A percentile compares a stretch with the other conserved stretches of the same genome.
phyloP scores from a whole-genome alignment of 2,888 invertebrate species.

The Andrena minutula region DNA sequence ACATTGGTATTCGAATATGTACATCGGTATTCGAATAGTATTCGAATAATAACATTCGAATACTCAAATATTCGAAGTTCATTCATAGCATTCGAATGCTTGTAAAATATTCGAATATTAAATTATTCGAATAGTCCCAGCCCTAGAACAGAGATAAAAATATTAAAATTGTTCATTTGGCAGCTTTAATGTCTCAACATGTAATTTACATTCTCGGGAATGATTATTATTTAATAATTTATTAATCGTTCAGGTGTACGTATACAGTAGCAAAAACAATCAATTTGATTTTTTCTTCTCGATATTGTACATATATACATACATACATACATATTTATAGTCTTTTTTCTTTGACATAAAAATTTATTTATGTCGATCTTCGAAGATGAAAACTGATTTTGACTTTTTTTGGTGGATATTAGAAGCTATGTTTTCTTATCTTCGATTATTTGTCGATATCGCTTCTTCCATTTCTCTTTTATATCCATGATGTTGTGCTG shows the following conservation, averaged over 20 bases:
- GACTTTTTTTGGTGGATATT: neutral
- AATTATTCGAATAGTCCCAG: no score
- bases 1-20: no score
- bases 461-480: conserved; percentile 75
- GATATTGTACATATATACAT: conserved; percentile 14
- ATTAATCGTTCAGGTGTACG: conserved; percentile 32
- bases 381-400: conserved; percentile 13
- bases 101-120: no score
- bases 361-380: neutral
- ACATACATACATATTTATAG: conserved; percentile 2
- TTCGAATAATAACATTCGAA: no score
- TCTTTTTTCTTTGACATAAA: conserved; percentile 7
- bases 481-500: conserved; percentile 79
- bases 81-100: no score
- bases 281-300: conserved; percentile 23
- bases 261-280: conserved; percentile 40
- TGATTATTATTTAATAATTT: conserved; percentile 15
- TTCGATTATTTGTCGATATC: conserved; percentile 64
- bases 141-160: no score
- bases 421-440: conserved; percentile 10
- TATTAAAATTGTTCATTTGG: no score
- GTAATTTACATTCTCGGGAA: neutral
- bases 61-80: no score
- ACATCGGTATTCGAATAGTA: no score
- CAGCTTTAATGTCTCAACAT: no score